These are phyloP conservation scores for Brachionus sp. DNA, from an alignment of 1,140 invertebrate genomes.

Conservation along the genomic window DNA sequence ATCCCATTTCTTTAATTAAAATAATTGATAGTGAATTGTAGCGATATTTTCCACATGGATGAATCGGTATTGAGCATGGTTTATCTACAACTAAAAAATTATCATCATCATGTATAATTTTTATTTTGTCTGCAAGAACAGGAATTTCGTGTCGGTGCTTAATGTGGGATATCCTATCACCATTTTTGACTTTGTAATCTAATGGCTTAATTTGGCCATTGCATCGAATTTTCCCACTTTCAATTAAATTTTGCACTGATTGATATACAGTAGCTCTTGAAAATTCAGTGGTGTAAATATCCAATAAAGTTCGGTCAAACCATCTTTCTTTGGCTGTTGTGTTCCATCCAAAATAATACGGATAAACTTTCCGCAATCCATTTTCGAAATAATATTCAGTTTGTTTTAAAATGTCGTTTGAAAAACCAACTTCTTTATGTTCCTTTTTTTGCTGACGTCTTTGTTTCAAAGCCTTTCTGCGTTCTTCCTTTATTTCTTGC, in stretches of 20 bases:
- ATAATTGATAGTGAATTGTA: slow-evolving; percentile 95
- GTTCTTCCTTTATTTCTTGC: slow-evolving; percentile 20
- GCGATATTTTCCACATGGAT: slow-evolving; percentile 90
- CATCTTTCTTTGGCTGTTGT: slow-evolving; percentile 95
- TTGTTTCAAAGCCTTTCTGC: background rate
- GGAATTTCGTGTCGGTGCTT: slow-evolving; percentile 93
- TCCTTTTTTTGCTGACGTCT: background rate
- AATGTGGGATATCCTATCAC: slow-evolving; percentile 64
- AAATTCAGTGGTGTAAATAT: slow-evolving; percentile 90
- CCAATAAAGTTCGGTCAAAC: slow-evolving; percentile 87
- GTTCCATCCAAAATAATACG: slow-evolving; percentile 94
- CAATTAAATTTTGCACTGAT: slow-evolving; percentile 73
- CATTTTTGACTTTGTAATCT: slow-evolving; percentile 86
- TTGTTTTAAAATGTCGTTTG: slow-evolving; percentile 39
- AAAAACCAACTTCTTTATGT: slow-evolving; percentile 32
- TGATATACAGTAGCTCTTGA: slow-evolving; percentile 69
- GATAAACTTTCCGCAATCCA: slow-evolving; percentile 84
- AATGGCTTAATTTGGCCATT: slow-evolving; percentile 85
- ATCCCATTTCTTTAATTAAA: slow-evolving; percentile 87
- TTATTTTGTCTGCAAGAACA: slow-evolving; percentile 82
- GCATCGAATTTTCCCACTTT: slow-evolving; percentile 82
- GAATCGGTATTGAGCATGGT: slow-evolving; percentile 97
- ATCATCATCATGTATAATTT: slow-evolving; percentile 92
- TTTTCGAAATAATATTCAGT: slow-evolving; percentile 42
- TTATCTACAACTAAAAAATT: slow-evolving; percentile 99